Conservation (phyloP, 2,888 invertebrate genomes). For the Athrips mouffetella region DNA sequence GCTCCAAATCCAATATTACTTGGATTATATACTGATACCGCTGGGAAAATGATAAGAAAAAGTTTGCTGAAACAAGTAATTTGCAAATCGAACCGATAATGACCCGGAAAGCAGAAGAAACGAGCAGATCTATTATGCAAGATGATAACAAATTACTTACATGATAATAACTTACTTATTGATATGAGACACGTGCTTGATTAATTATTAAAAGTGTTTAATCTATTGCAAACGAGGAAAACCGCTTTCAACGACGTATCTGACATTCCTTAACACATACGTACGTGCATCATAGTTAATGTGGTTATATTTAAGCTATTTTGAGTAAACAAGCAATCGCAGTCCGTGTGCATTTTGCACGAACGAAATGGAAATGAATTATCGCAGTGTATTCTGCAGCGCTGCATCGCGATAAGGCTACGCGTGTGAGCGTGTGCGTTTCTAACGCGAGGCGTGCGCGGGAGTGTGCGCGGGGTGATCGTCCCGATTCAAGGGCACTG, state of each 20-base stretch:
- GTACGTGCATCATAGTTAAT: background rate
- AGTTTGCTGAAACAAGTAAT: background rate
- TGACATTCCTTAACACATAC: background rate
- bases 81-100: conserved; percentile 3
- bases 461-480: conserved; percentile 71
- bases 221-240: too few species aligned
- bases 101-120: background rate
- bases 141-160: too few species aligned
- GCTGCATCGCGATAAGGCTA: conserved; percentile 55
- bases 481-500: conserved; percentile 76
- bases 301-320: background rate
- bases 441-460: conserved; percentile 40
- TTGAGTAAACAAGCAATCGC: conserved; percentile 14
- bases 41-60: conserved; percentile 4
- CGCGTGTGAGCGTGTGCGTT: conserved; percentile 30
- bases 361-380: conserved; percentile 71
- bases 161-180: too few species aligned
- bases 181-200: too few species aligned
- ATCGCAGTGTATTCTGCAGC: conserved; percentile 60
- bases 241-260: background rate
- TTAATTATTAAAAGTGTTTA: too few species aligned
- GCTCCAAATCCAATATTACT: conserved; percentile 13
- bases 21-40: conserved; percentile 7
- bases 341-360: conserved; percentile 28
- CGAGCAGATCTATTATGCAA: too few species aligned